Conservation (phyloP, 1,140 invertebrate species). For the Palaemon carinicauda region DNA sequence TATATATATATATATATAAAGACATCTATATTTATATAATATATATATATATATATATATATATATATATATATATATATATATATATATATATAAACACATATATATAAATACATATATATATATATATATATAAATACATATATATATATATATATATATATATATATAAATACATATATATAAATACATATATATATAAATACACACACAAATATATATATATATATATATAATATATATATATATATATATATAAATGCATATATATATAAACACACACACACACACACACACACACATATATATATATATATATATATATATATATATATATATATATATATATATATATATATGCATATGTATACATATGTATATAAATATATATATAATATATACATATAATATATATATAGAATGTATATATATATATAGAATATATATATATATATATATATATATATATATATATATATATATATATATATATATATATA, state of each 20-base stretch:
- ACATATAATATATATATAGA: no score
- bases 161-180: background rate
- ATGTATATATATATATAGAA: background rate
- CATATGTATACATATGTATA: background rate
- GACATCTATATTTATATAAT: no score
- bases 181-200: background rate
- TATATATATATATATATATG: background rate
- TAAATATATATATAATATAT: no score
- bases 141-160: no score
- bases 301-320: background rate
- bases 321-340: background rate
- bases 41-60: no score
- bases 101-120: no score
- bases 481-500: background rate
- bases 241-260: conserved; percentile 7
- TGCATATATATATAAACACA: background rate
- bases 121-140: no score
- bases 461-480: background rate
- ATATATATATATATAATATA: background rate
- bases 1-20: no score
- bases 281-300: background rate
- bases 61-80: no score
- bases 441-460: background rate
- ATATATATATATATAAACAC: no score
- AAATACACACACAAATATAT: background rate